These are phyloP conservation scores for Eulemur rufifrons DNA, from an alignment of 2,113 vertebrate species.

Conservation along the genomic window DNA sequence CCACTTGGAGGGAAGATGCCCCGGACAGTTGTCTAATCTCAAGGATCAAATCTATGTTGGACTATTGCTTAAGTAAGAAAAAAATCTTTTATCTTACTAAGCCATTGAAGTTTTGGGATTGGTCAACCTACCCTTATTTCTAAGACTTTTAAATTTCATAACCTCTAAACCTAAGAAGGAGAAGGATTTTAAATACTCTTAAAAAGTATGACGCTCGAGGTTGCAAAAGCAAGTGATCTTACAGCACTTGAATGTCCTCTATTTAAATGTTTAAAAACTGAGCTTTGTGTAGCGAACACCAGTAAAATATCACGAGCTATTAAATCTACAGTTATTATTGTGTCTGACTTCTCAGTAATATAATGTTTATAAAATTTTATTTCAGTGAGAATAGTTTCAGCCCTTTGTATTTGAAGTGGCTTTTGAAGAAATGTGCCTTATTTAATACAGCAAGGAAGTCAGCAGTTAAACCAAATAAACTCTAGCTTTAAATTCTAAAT, in stretches of 20 bases:
- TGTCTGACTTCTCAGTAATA: not conserved
- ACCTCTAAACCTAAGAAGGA: not conserved
- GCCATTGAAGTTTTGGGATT: not conserved
- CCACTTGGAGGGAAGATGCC: not conserved
- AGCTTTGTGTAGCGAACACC: not conserved
- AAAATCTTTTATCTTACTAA: not conserved
- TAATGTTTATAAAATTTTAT: not conserved
- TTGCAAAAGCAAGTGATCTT: not conserved
- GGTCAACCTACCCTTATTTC: not conserved
- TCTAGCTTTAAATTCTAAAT: not conserved
- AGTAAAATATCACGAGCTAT: not conserved
- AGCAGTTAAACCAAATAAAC: not conserved
- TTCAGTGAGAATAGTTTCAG: not conserved
- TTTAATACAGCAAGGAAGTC: not conserved
- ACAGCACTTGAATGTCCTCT: not conserved
- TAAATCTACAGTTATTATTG: not conserved
- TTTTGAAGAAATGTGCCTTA: not conserved
- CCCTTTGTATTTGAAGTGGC: not conserved
- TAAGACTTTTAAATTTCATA: not conserved
- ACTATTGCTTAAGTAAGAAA: not conserved
- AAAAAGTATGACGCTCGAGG: not conserved
- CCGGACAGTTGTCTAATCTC: not conserved
- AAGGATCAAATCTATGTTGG: not conserved
- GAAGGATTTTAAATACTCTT: not conserved
- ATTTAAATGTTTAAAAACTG: not conserved